Conservation (phyloP, 1,140 invertebrate species). For the Saxidomus purpurata region DNA sequence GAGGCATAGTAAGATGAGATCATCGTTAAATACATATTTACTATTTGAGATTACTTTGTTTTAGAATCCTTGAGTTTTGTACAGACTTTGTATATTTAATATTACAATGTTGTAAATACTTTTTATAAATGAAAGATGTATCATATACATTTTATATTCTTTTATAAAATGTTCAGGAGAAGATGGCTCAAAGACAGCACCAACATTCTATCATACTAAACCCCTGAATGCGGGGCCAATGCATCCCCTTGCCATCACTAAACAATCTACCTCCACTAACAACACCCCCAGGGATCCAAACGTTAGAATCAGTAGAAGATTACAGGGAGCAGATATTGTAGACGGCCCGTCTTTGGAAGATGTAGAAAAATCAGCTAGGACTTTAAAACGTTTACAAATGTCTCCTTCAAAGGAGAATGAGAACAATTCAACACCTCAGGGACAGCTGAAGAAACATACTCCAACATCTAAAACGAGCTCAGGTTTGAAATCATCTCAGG, state of each 20-base stretch:
- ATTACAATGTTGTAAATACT: too few species aligned
- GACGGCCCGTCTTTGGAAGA: constrained; percentile 68
- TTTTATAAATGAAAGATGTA: too few species aligned
- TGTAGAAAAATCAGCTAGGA: constrained; percentile 65
- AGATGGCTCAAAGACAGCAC: constrained; percentile 69
- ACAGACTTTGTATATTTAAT: too few species aligned
- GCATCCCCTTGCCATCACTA: constrained; percentile 58
- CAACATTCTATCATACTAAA: constrained; percentile 79
- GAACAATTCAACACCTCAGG: constrained; percentile 61
- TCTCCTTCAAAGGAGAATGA: constrained; percentile 47
- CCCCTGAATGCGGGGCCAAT: constrained; percentile 61
- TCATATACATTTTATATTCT: too few species aligned
- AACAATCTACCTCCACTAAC: constrained; percentile 40
- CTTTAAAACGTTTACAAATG: constrained; percentile 9
- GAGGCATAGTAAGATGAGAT: too few species aligned
- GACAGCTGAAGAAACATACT: constrained; percentile 49
- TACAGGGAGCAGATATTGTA: constrained; percentile 76
- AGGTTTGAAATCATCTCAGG: constrained; percentile 23
- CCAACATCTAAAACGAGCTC: constrained; percentile 23
- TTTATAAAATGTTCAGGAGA: constrained; percentile 70
- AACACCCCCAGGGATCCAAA: constrained; percentile 46
- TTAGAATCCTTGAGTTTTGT: too few species aligned
- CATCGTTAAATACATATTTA: too few species aligned
- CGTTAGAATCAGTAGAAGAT: constrained; percentile 77
- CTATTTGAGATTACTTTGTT: too few species aligned